Evolutionary conservation across 2,113 vertebrate genomes (phyloP), one percentile per base, ranked within the genome.

Genomic region (Melanerpes aurifrons): DNA sequence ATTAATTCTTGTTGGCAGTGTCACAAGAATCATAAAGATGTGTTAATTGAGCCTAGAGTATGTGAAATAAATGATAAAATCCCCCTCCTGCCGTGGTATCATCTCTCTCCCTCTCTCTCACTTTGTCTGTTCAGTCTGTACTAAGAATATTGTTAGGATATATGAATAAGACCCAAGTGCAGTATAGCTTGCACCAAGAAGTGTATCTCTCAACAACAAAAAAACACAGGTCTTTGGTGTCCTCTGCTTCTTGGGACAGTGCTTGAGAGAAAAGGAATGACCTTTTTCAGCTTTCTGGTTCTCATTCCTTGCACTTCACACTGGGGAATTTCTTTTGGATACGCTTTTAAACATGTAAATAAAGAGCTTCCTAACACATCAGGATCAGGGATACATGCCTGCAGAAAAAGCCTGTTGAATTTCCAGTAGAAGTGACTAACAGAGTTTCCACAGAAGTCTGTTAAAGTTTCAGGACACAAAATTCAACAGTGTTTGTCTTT

Each of bases 21-120:
- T 96, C 92, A 63, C 93, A 87, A 93, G 90, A 92, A 86, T 94
- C 57, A 61, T 89, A 82, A 53, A 87, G 56, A 95, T 84, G 89
- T 93, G 92, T 95, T 97, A 96, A 97, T 87, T 96, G 94, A 96
- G 58, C 25, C 32, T 72, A 26, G 62, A 77, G 80, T 71, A 92
- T 90, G 83, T 74, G 92, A 95, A 96, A 91, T 19, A 96, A 95
- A 89, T 69, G 15, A 87, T 63, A 83, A 63, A 45, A 25, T 26
- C 14, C 14, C 8, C 2, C 26, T 59, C 14, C 4, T 29, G 70
- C 35, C 73, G 63, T 73, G 12, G 79, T n/a, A 37, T 89, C 21
- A 26, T 69, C 45, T 71, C 26, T 74, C 16, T 37, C 32, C 15
- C 14, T 66, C 72, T 50, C 28, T 54, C 22, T 71, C 9, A 16